Percentiles rank a stretch among this genome's conserved stretches.
These are phyloP conservation scores for Notocelia uddmanniana DNA, from an alignment of 2,888 invertebrate genomes.

Conservation along the genomic window DNA sequence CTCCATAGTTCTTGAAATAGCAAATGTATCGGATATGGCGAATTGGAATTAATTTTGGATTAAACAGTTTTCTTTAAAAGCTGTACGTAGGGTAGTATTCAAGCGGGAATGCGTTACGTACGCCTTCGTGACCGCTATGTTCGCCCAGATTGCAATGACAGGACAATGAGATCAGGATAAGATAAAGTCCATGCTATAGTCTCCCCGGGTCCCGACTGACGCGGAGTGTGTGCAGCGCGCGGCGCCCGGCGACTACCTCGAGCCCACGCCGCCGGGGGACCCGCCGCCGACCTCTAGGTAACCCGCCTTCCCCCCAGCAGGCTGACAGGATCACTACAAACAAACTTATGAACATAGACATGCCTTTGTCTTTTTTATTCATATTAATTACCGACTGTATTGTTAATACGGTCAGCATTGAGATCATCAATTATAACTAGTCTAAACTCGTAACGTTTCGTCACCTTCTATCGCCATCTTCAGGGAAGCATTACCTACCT, in stretches of 20 bases:
- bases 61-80: too few species aligned
- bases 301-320: conserved; percentile 51
- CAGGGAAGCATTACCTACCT: background rate
- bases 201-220: conserved; percentile 68
- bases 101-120: too few species aligned
- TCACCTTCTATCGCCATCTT: background rate
- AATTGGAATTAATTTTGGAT: too few species aligned
- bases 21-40: too few species aligned
- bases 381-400: background rate
- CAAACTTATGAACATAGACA: background rate
- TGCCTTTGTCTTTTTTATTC: background rate
- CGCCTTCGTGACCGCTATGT: too few species aligned
- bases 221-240: conserved; percentile 77
- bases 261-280: conserved; percentile 80
- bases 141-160: too few species aligned
- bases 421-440: background rate
- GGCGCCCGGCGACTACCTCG: conserved; percentile 82
- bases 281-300: conserved; percentile 75
- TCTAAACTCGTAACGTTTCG: background rate
- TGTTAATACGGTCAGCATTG: background rate
- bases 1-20: too few species aligned
- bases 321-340: conserved; percentile 49
- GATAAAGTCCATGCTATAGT: conserved; percentile 39
- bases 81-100: too few species aligned
- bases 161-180: background rate